Base-by-base conservation (phyloP, 2,113 vertebrate genomes). In the Shinisaurus crocodilurus region DNA sequence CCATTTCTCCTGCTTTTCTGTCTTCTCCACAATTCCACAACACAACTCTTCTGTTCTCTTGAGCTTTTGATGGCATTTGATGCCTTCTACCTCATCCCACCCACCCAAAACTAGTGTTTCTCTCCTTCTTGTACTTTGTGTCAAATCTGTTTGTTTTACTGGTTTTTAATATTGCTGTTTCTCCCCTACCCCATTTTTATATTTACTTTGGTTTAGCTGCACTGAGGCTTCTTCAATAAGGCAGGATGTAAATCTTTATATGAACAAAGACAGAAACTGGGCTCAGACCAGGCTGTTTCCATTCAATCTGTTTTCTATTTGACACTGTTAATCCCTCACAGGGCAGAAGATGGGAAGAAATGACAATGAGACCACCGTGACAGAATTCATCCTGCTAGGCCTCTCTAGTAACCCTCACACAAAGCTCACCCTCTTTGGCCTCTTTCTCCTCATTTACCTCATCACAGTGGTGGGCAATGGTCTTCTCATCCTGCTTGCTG, bases 401-500 rank as follows among this genome's bases (percentile, higher is more conserved):
- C 91, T 95, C 92, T 92, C 63, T 25, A 82, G 92, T 60, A 34
- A 90, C 12, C 54, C 63, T 91, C 82, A 86, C 90, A 82, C 82
- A 25, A 88, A 93, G 50, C 18, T 34, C 69, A 63, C 57, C 43
- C 90, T 92, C 50, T 93, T 94, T 45, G 10, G 89, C 13, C 74
- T 89, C 75, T 67, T 95, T 23, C 67, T 92, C 25, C 45, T 89
- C 84, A 84, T 85, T 48, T 92, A 93, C 40, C 82, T 92, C 7
- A 15, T 92, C n/a, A 93, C 90, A 87, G 12, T 90, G 48, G 67
- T 90, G 84, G 79, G 75, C 15, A 90, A 92, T 9, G 40, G 57
- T 57, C 81, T 94, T 69, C 76, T 79, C 54, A 7, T 86, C 82
- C 5, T 43, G 87, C 75, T 85, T 84, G 48, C 85, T 16, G 84